Percentiles rank a stretch among this genome's conserved stretches.
Evolutionary conservation across 2,888 invertebrate genomes (phyloP).

Genomic region (Exephanes ischioxanthus): DNA sequence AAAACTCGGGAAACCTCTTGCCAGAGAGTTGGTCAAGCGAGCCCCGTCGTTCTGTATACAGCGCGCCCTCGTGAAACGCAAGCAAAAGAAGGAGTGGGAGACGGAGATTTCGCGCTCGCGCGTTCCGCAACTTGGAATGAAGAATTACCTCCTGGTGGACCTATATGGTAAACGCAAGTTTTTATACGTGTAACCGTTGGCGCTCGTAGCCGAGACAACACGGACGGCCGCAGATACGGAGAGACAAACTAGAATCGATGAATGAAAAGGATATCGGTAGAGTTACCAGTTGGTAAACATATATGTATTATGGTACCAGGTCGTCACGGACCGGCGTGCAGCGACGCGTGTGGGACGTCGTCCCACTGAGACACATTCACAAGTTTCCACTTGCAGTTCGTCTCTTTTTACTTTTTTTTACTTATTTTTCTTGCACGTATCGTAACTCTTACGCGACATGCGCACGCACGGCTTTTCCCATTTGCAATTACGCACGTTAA

Average conservation of each 20-base stretch:
- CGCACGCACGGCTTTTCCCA: slow-evolving; percentile 33
- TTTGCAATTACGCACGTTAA: slow-evolving; percentile 52
- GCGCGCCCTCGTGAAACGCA: slow-evolving; percentile 35
- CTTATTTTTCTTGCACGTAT: slow-evolving; percentile 20
- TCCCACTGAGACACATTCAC: slow-evolving; percentile 76
- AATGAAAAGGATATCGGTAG: slow-evolving; percentile 73
- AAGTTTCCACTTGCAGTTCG: slow-evolving; percentile 59
- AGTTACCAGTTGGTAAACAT: slow-evolving; percentile 27
- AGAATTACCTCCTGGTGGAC: slow-evolving; percentile 64
- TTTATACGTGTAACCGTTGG: slow-evolving; percentile 66
- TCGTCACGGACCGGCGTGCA: slow-evolving; percentile 53
- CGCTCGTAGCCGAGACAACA: slow-evolving; percentile 28
- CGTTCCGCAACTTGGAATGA: slow-evolving; percentile 65
- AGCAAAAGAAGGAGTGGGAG: slow-evolving; percentile 38
- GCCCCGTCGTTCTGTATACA: slow-evolving; percentile 23
- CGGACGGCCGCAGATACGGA: slow-evolving; percentile 18
- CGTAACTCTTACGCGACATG: slow-evolving; percentile 2
- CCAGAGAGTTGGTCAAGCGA: slow-evolving; percentile 39
- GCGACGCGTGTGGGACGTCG: slow-evolving; percentile 73
- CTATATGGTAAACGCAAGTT: slow-evolving; percentile 76
- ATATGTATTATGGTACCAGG: slow-evolving; percentile 8
- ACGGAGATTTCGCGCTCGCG: slow-evolving; percentile 33
- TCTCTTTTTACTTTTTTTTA: slow-evolving; percentile 29
- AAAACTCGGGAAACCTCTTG: slow-evolving; percentile 76
- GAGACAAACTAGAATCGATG: slow-evolving; percentile 74